Percentiles rank a stretch among this genome's conserved stretches.
These are phyloP conservation scores for Smutsia gigantea DNA, from an alignment of 2,797 vertebrate genomes.

Conservation along the genomic window DNA sequence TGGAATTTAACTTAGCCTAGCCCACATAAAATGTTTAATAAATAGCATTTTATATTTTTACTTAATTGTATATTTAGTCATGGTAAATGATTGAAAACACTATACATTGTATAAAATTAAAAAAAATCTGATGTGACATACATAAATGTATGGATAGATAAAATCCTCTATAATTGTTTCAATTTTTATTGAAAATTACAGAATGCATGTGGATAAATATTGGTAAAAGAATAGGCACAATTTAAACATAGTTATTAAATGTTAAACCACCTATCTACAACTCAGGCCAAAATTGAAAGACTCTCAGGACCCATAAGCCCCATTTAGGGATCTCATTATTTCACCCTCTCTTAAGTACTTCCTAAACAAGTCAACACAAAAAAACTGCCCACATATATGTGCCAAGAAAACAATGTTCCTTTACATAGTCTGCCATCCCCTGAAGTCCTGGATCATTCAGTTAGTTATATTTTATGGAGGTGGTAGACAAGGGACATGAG, in stretches of 20 bases:
- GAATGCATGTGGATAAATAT: not conserved
- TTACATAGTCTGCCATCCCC: rapidly evolving
- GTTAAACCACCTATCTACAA: not conserved
- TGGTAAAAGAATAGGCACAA: not conserved
- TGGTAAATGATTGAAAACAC: not conserved
- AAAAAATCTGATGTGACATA: not conserved
- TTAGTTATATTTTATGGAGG: not conserved
- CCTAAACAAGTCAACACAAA: not conserved
- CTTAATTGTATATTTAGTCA: not conserved
- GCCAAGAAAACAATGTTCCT: not conserved
- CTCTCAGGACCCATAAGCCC: not conserved
- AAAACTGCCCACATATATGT: not conserved
- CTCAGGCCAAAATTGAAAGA: not conserved
- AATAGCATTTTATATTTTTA: not conserved
- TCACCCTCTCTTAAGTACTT: not conserved
- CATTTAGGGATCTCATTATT: not conserved
- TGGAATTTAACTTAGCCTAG: not conserved
- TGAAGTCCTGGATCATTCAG: not conserved
- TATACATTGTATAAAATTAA: not conserved
- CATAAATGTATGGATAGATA: not conserved
- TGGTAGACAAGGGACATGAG: not conserved
- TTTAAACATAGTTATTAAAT: not conserved
- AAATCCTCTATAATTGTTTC: not conserved
- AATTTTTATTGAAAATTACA: not conserved
- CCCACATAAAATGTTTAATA: not conserved